Percentiles rank a stretch among this genome's conserved stretches.
These are phyloP conservation scores for Neoniphon sammara DNA, from an alignment of 2,797 vertebrate genomes.

Conservation along the genomic window DNA sequence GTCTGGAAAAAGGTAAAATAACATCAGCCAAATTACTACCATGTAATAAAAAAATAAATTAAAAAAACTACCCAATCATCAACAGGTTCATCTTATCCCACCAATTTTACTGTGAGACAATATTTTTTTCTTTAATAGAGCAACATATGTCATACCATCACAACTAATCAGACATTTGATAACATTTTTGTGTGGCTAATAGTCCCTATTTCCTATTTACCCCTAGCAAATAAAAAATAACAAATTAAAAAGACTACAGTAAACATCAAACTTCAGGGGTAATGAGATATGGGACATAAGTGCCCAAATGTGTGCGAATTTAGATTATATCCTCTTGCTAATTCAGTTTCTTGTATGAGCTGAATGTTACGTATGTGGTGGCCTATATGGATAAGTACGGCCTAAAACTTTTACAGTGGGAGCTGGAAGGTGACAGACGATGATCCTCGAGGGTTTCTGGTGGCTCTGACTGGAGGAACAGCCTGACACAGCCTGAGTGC, in stretches of 20 bases:
- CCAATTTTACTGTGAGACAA: neutral
- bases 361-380: neutral
- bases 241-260: too few species aligned
- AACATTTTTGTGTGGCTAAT: too few species aligned
- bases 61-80: too few species aligned
- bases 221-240: too few species aligned
- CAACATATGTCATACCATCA: too few species aligned
- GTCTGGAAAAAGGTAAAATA: neutral
- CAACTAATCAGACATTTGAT: too few species aligned
- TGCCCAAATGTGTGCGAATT: neutral
- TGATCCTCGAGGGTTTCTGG: conserved; percentile 45
- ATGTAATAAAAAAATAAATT: neutral
- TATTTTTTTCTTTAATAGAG: too few species aligned
- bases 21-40: neutral
- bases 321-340: neutral
- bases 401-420: conserved; percentile 18
- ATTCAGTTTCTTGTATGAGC: neutral
- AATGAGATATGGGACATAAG: too few species aligned
- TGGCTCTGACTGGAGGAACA: conserved; percentile 37
- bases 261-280: too few species aligned
- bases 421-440: conserved; percentile 68
- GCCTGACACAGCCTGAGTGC: conserved; percentile 59
- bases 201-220: too few species aligned
- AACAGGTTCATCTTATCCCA: too few species aligned
- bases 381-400: too few species aligned